Base-by-base conservation (phyloP, 2,113 vertebrate species). In the Holacanthus passer region DNA sequence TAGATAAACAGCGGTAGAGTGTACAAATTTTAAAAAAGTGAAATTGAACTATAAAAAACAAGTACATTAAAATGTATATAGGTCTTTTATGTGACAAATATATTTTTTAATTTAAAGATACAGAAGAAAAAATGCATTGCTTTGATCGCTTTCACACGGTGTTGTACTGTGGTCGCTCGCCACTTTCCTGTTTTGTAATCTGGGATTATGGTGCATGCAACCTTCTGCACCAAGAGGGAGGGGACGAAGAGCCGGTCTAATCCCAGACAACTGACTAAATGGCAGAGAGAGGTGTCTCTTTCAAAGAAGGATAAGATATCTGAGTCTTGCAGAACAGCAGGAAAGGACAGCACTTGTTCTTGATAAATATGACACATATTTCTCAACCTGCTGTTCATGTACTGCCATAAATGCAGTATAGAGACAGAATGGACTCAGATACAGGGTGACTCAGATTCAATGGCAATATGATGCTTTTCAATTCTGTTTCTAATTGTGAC, bases 121-220 rank as follows among this genome's bases (percentile, higher is more conserved):
- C 8, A 11, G 1, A 1, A 9, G 7, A 47, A 35, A 12, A 27
- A 43, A 31, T 20, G 6, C 3, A 37, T n/a, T 9, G 29, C 27
- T 60, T 11, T 20, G 16, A 47, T 13, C 17, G 47, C 70, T 79
- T 79, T 77, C 39, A 78, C 37, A 24, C 35, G 24, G 55, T 53
- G 56, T 39, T 43, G 19, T 8, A 17, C 47, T 10, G 27, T 52
- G 20, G 37, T 43, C 10, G 0, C 75, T 37, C 41, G 13, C 60
- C 66, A 80, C 41, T 48, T 73, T 48, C 58, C 60, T n/a, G n/a
- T 39, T n/a, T 74, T 53, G 64, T 93, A 94, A 95, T 94, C 92
- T 90, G 86, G 88, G 93, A 94, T 94, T 94, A 93, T 17, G 52
- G 31, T 24, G 53, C 73, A 55, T 50, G 72, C 32, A 83, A 70